Evolutionary conservation across 2,888 invertebrate species (phyloP), one percentile per base, ranked within the genome.

Genomic region (Ormyrus nitidulus): DNA sequence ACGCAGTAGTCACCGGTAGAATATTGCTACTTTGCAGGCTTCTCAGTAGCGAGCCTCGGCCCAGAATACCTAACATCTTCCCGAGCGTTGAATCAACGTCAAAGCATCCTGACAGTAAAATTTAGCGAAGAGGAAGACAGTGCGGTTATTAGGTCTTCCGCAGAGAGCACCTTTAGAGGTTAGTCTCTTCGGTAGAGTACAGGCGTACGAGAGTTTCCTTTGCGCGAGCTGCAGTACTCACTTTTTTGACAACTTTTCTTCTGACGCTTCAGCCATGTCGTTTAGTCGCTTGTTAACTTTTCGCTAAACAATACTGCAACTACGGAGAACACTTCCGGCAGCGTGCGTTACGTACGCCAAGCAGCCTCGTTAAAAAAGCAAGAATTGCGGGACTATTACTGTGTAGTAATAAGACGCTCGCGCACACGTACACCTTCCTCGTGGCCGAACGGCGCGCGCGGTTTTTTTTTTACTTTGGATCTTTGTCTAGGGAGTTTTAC

Each of bases 161-260:
- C 49, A 34, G 34, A 34, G 34, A 34, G 34, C 34, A 2, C 10
- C 48, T 61, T 68, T 19, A 51, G 34, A 78, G 77, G 77, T 78
- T 78, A 78, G 34, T 61, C 53, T 56, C 19, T 46, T 48, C 13
- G 13, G 19, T n/a, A 3, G 3, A 34, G 10, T 5, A 49, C 9
- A n/a, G 9, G 19, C 48, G 69, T 65, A 53, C 58, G 58, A 58
- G 19, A 68, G 70, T 69, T 69, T 61, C 73, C 48, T 11, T 61
- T 10, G 69, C 34, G 59, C 64, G 72, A 11, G 51, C 53, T 49
- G 66, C 49, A 82, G 84, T 86, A 90, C 94, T 93, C 92, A 94
- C 94, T 94, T 94, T 92, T 94, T 94, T 10, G 94, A 94, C 82
- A 94, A 86, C 86, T 93, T 93, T 91, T 93, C 94, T 87, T 86